Evolutionary conservation across 2,113 vertebrate species (phyloP).

Genomic region (Hassar affinis): DNA sequence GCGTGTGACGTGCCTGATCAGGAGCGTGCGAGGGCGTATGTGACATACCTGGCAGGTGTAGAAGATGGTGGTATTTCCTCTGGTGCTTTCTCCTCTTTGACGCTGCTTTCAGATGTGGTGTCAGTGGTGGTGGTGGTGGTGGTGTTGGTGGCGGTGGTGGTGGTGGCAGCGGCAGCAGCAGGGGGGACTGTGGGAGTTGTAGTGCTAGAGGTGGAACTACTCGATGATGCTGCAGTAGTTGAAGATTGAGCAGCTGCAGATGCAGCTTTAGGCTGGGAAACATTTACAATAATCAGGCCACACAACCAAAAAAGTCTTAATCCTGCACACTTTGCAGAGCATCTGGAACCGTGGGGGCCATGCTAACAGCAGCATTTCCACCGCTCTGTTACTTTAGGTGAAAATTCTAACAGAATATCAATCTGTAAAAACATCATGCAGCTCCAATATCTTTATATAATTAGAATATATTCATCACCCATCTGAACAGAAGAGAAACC

Average conservation of each 20-base stretch:
- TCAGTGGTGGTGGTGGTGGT: conserved; percentile 62
- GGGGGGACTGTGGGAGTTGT: conserved; percentile 63
- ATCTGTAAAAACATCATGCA: not conserved
- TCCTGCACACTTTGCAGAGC: not conserved
- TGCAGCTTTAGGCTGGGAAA: conserved; percentile 81
- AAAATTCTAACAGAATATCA: not conserved
- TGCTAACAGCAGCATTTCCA: not conserved
- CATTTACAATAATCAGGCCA: not conserved
- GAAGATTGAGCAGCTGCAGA: conserved; percentile 69
- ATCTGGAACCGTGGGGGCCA: not conserved
- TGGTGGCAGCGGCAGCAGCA: conserved; percentile 60
- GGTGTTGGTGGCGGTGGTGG: conserved; percentile 58
- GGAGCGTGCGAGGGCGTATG: not conserved
- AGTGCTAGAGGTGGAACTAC: conserved; percentile 63
- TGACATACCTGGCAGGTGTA: conserved; percentile 62
- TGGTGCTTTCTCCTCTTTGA: conserved; percentile 72
- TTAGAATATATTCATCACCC: not conserved
- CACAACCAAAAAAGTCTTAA: not conserved
- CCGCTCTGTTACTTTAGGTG: too few relatives aligned
- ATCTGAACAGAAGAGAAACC: too few relatives aligned
- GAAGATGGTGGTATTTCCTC: conserved; percentile 71
- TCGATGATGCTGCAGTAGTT: conserved; percentile 57
- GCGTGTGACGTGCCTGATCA: too few relatives aligned
- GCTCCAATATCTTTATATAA: not conserved
- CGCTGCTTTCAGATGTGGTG: conserved; percentile 61